A percentile compares a stretch with the other conserved stretches of the same genome.
phyloP scores from a whole-genome alignment of 2,113 vertebrate species.

The Hippocampus comes region DNA sequence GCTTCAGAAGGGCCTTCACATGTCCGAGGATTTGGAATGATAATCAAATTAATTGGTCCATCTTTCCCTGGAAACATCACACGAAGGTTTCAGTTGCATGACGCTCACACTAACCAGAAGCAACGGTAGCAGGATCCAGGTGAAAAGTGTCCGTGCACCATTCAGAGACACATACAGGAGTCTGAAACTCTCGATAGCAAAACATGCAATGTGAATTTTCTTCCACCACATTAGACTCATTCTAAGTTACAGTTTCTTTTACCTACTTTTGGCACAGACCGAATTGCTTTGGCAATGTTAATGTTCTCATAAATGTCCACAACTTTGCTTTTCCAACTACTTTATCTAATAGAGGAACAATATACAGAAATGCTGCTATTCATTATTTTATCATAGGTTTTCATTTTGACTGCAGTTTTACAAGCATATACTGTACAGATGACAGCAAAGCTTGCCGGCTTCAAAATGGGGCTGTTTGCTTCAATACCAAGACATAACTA shows the following conservation, averaged over 20 bases:
- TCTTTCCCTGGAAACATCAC: constrained; percentile 72
- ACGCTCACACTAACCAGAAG: constrained; percentile 70
- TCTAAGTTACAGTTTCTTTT: constrained; percentile 32
- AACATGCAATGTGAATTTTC: constrained; percentile 54
- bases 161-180: constrained; percentile 11
- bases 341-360: constrained; percentile 81
- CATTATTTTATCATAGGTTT: constrained; percentile 83
- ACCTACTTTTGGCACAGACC: constrained; percentile 39
- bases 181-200: constrained; percentile 45
- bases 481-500: background rate
- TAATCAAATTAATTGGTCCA: constrained; percentile 91
- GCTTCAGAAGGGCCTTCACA: constrained; percentile 75
- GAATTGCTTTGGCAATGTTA: constrained; percentile 61
- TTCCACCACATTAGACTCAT: constrained; percentile 25
- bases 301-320: constrained; percentile 84
- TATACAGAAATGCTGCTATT: constrained; percentile 76
- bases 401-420: constrained; percentile 19
- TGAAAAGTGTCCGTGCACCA: constrained; percentile 43
- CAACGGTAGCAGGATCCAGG: constrained; percentile 54
- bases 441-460: background rate
- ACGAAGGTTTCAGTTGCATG: constrained; percentile 60
- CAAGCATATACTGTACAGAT: background rate
- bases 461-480: constrained; percentile 54
- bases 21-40: constrained; percentile 85
- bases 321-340: constrained; percentile 73